Base-by-base conservation (phyloP, 1,140 invertebrate genomes). In the Medauroidea extradentata region DNA sequence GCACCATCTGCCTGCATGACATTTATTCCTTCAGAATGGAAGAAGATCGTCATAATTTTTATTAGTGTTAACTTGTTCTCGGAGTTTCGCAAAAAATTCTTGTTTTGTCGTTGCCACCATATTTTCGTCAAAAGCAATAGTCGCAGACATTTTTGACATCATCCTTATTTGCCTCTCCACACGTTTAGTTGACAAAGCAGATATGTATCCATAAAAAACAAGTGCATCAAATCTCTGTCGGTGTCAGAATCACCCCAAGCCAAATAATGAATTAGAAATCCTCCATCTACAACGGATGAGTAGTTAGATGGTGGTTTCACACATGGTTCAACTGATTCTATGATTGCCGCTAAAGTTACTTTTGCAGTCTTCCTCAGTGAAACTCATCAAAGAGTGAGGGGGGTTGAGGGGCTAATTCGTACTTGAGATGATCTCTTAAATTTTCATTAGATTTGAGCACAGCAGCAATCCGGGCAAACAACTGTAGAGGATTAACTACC, bases 191-290 rank as follows among this genome's bases (percentile, higher is more conserved):
- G 39, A 59, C 7, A 2, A 34, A 16, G 13, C 19, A 16, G 9
- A 29, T 57, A 11, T 34, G 29, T 60, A 60, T 11, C 57, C 58
- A 48, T 60, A 49, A 59, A 60, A 60, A 14, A 60, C 58, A 9
- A 60, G 5, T 34, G 11, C 38, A 2, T 58, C 8, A 34, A n/a
- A 39, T 19, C 11, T 42, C 29, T 59, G 25, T 46, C 57, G 14
- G 58, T 60, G 14, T 54, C 58, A 9, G 53, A 55, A n/a, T 49
- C 29, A 18, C 11, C 19, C 58, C 57, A 60, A 19, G 54, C 39
- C 13, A 60, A 25, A 2, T 13, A 9, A 42, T 60, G 58, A 7
- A 60, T 18, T 2, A 60, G 54, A 48, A 48, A 27, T 24, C 56
- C 56, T 18, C 58, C 58, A 43, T 60, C 56, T 24, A n/a, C 18